Conservation (phyloP, 2,888 invertebrate genomes). For the Chloroclysta siterata region DNA sequence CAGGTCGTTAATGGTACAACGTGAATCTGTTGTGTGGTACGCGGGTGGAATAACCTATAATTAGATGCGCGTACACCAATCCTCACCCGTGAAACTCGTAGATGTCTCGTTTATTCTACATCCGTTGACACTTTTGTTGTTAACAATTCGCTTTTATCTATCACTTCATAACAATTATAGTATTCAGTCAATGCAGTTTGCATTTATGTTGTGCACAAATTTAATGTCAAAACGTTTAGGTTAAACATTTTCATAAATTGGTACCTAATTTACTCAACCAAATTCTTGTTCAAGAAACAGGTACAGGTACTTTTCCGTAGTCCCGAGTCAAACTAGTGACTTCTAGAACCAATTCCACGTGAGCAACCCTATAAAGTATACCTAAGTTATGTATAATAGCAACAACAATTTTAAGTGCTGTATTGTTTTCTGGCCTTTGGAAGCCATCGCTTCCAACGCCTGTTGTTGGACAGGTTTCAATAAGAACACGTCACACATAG, state of each 20-base stretch:
- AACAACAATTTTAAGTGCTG: conserved; percentile 5
- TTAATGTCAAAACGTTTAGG: neutral
- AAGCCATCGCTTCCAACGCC: conserved; percentile 9
- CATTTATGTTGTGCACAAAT: neutral
- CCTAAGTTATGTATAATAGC: conserved; percentile 18
- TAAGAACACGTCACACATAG: conserved; percentile 15
- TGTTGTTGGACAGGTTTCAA: conserved; percentile 19
- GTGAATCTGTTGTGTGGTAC: conserved; percentile 77
- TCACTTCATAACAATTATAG: conserved; percentile 23
- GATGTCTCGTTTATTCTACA: conserved; percentile 70
- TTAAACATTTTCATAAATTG: neutral
- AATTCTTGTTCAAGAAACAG: neutral
- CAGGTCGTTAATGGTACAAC: conserved; percentile 77
- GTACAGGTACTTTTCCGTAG: neutral
- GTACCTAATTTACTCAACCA: no score
- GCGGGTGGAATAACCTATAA: conserved; percentile 83
- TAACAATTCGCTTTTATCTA: conserved; percentile 47
- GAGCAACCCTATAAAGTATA: conserved; percentile 21
- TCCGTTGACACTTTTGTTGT: conserved; percentile 61
- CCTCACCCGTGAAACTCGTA: conserved; percentile 68
- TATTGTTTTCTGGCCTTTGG: conserved; percentile 24
- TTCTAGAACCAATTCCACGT: conserved; percentile 16
- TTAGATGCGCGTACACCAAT: conserved; percentile 81
- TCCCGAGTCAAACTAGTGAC: conserved; percentile 9
- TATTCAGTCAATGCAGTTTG: neutral